phyloP scores from a whole-genome alignment of 2,797 vertebrate species.

The Iguana delicatissima region DNA sequence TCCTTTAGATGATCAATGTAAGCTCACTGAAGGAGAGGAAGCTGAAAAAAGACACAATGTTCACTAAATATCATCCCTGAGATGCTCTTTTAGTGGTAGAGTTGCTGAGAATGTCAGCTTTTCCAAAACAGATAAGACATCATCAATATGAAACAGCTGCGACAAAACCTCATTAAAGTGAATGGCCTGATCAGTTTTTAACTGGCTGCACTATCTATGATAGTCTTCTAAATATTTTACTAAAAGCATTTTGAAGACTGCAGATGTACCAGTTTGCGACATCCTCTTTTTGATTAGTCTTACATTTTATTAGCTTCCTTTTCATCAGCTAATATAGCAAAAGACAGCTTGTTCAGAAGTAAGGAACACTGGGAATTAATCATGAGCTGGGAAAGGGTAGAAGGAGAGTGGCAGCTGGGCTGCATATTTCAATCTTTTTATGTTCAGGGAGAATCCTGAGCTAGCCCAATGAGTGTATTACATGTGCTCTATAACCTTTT shows the following conservation, averaged over 20 bases:
- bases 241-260: conserved; percentile 18
- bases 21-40: neutral
- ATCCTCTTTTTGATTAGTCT: conserved; percentile 23
- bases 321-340: conserved; percentile 27
- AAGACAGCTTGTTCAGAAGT: neutral
- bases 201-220: neutral
- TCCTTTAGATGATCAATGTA: neutral
- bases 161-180: conserved; percentile 3
- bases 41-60: neutral
- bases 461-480: neutral
- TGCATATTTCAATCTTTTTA: conserved; percentile 2
- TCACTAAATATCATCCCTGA: neutral
- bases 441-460: neutral
- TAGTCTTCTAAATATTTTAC: conserved; percentile 32
- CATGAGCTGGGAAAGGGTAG: conserved; percentile 1
- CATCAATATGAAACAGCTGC: conserved; percentile 8
- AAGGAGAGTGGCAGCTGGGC: neutral
- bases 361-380: conserved; percentile 23
- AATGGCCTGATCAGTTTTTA: conserved; percentile 23
- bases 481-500: neutral
- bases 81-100: neutral
- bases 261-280: conserved; percentile 8
- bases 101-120: conserved; percentile 9
- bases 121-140: conserved; percentile 5
- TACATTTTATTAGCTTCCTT: conserved; percentile 30